These are phyloP conservation scores for Whitmania pigra DNA, from an alignment of 1,140 invertebrate genomes.

Conservation along the genomic window DNA sequence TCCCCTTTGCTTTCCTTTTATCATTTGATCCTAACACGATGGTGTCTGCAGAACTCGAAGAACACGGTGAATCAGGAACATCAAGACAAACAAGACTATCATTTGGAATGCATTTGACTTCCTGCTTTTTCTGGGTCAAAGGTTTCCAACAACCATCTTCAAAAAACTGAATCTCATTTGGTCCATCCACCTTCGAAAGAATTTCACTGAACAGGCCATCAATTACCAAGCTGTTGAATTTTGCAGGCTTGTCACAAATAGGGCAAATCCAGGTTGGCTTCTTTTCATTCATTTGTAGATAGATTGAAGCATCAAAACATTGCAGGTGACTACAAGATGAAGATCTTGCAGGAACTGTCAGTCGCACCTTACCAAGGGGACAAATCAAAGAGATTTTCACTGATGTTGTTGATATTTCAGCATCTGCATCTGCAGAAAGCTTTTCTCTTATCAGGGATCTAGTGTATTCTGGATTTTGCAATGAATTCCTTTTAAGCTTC, in stretches of 20 bases:
- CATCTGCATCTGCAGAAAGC: background rate
- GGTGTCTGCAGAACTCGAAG: background rate
- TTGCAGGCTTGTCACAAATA: conserved; percentile 52
- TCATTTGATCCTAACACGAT: background rate
- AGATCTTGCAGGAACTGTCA: conserved; percentile 67
- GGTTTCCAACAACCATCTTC: conserved; percentile 25
- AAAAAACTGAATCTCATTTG: conserved; percentile 23
- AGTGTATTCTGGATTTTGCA: background rate
- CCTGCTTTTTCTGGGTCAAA: conserved; percentile 1
- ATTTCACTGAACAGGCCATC: conserved; percentile 25
- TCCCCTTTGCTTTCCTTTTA: background rate
- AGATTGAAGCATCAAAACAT: conserved; percentile 89
- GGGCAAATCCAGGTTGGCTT: conserved; percentile 97
- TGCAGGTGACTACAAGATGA: conserved; percentile 85
- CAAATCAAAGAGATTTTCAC: conserved; percentile 4
- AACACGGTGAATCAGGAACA: conserved; percentile 3
- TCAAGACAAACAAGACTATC: background rate
- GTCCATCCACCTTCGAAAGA: conserved; percentile 6
- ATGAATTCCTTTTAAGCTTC: background rate
- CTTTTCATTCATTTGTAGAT: conserved; percentile 76
- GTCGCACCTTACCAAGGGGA: conserved; percentile 5
- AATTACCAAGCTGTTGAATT: background rate
- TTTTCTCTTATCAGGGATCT: background rate
- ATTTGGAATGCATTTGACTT: background rate
- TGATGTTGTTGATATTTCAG: background rate